Percentiles rank a stretch among this genome's conserved stretches.
Conservation (phyloP, 2,888 invertebrate species). For the Polydrusus tereticollis region DNA sequence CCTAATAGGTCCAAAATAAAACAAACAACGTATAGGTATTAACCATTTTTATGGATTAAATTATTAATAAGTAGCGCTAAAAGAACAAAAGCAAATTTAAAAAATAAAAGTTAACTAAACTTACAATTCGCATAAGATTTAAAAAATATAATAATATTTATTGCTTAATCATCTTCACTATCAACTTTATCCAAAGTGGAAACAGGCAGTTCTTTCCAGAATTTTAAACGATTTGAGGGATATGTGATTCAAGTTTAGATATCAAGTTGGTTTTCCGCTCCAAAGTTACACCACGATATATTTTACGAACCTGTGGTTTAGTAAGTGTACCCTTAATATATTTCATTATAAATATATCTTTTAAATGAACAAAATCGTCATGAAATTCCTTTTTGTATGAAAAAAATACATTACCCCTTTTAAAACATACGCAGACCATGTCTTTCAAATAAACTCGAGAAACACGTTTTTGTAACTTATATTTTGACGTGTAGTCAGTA, state of each 20-base stretch:
- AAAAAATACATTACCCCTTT: constrained; percentile 42
- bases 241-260: constrained; percentile 24
- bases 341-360: constrained; percentile 16
- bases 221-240: constrained; percentile 41
- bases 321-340: constrained; percentile 5
- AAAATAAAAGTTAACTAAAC: neutral
- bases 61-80: too few species aligned
- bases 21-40: too few species aligned
- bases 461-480: constrained; percentile 40
- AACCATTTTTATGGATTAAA: too few species aligned
- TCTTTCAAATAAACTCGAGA: constrained; percentile 38
- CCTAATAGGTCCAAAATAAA: too few species aligned
- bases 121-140: neutral
- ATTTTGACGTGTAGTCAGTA: constrained; percentile 39
- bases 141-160: neutral
- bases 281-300: constrained; percentile 8
- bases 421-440: constrained; percentile 37
- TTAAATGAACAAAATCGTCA: constrained; percentile 19
- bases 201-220: constrained; percentile 41
- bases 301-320: constrained; percentile 17
- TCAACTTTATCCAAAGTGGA: neutral
- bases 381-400: constrained; percentile 29
- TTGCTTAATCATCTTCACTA: constrained; percentile 28
- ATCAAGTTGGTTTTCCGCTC: constrained; percentile 18
- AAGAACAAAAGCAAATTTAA: too few species aligned